Evolutionary conservation across 2,113 vertebrate genomes (phyloP), one percentile per base, ranked within the genome.

Genomic region (Hemibagrus wyckioides): DNA sequence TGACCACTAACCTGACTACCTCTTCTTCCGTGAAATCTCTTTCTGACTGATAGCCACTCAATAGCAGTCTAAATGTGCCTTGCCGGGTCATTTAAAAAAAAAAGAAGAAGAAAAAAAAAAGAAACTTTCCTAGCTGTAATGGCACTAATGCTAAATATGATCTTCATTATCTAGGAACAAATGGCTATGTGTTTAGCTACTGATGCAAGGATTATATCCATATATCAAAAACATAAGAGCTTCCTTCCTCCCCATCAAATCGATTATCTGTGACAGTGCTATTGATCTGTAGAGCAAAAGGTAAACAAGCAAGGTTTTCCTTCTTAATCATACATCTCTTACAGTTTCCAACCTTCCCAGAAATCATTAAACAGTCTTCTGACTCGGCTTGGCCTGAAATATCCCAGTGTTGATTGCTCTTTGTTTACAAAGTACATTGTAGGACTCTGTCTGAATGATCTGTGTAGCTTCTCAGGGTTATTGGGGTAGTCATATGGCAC

Each of bases 121-220:
- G n/a, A n/a, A 23, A 39, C 56, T 56, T 36, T 23, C 4, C 0
- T 36, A 7, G 87, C 57, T 28, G 2, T 84, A 94, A 94, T 89
- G 82, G 90, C 89, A 92, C 86, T 89, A 36, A 82, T 89, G 87
- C 88, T 75, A 93, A 93, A 93, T 91, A 80, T 54, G 90, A 41
- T 92, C 89, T 91, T 93, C 91, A 93, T 95, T 93, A 91, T 93
- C 92, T 83, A 91, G 90, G 91, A 92, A 93, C 92, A 93, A 94
- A 95, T 90, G 92, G 77, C 91, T 90, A 88, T 89, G 90, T 89
- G 88, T 90, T 92, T 90, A 92, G 93, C 88, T 90, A 92, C 90
- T 90, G 87, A 92, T 89, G 90, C 87, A 90, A 89, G 82, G 92
- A 90, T 79, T 89, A 80, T 73, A 57, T 59, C 54, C 44, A 89